Evolutionary conservation across 2,888 invertebrate species (phyloP).

Genomic region (Meiosimyza platycephala): DNA sequence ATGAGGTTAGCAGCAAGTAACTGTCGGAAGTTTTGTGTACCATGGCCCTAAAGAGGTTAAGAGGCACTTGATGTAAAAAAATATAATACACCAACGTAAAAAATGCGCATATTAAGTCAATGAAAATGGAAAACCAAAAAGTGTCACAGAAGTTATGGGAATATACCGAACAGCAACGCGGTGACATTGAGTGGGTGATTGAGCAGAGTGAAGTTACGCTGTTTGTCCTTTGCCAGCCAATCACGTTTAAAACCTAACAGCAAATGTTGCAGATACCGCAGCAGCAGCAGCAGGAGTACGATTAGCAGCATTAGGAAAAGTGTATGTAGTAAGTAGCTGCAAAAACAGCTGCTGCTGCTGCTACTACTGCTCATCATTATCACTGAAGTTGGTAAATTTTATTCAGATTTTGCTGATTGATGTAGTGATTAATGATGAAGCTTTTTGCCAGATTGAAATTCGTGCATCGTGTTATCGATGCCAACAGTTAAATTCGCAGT

Average conservation of each 20-base stretch:
- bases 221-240: slow-evolving; percentile 4
- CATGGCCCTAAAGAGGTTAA: too few relatives aligned
- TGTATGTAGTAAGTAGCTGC: neutral
- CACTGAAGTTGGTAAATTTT: slow-evolving; percentile 33
- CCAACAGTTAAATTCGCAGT: slow-evolving; percentile 2
- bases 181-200: neutral
- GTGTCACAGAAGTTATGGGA: too few relatives aligned
- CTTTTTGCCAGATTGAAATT: slow-evolving; percentile 7
- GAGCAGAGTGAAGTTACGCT: neutral
- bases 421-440: slow-evolving; percentile 61
- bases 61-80: too few relatives aligned
- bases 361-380: slow-evolving; percentile 16
- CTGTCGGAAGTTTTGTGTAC: too few relatives aligned
- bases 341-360: neutral
- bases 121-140: neutral
- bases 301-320: neutral
- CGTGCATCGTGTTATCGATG: slow-evolving; percentile 22
- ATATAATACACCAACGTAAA: too few relatives aligned
- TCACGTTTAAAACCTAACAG: neutral
- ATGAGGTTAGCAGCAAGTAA: too few relatives aligned
- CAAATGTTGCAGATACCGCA: neutral
- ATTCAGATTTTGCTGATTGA: slow-evolving; percentile 53
- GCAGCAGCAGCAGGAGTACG: slow-evolving; percentile 1
- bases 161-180: neutral
- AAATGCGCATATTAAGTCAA: too few relatives aligned